Conservation (phyloP, 64 coral and sea anemone species). For the Montipora capricornis region DNA sequence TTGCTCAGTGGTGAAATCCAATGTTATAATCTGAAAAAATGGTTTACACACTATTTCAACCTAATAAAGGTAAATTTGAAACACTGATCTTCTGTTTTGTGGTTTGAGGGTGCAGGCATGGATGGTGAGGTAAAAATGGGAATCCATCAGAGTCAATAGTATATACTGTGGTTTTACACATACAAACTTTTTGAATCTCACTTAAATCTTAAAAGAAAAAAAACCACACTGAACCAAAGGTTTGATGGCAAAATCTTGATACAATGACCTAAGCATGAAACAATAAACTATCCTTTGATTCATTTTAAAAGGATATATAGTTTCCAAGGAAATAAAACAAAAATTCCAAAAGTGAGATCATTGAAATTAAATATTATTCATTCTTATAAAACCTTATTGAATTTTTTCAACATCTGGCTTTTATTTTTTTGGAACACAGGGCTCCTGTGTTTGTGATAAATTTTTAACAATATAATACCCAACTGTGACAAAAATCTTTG, state of each 20-base stretch:
- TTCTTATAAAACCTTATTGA: slow-evolving; percentile 48
- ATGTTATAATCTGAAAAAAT: neutral
- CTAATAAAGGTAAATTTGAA: slow-evolving; percentile 3
- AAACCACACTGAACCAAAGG: neutral
- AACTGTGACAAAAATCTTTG: slow-evolving; percentile 70
- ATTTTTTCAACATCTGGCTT: slow-evolving; percentile 76
- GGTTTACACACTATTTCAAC: neutral
- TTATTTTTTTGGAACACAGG: slow-evolving; percentile 73
- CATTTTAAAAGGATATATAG: slow-evolving; percentile 42
- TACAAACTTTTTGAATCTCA: slow-evolving; percentile 34
- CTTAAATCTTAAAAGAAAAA: slow-evolving; percentile 41
- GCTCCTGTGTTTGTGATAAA: slow-evolving; percentile 57
- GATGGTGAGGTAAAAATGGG: slow-evolving; percentile 4
- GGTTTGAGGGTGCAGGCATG: slow-evolving; percentile 47
- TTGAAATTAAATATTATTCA: neutral
- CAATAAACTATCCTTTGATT: neutral
- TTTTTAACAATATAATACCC: slow-evolving; percentile 76
- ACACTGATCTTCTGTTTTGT: slow-evolving; percentile 48
- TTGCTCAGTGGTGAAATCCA: neutral
- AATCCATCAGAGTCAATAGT: slow-evolving; percentile 46
- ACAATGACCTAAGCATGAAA: neutral
- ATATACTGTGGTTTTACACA: slow-evolving; percentile 48
- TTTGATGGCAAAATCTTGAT: neutral
- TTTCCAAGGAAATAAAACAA: neutral
- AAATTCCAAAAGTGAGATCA: neutral